Percentiles rank a stretch among this genome's conserved stretches.
Conservation (phyloP, 2,797 vertebrate genomes). For the Podargus strigoides region DNA sequence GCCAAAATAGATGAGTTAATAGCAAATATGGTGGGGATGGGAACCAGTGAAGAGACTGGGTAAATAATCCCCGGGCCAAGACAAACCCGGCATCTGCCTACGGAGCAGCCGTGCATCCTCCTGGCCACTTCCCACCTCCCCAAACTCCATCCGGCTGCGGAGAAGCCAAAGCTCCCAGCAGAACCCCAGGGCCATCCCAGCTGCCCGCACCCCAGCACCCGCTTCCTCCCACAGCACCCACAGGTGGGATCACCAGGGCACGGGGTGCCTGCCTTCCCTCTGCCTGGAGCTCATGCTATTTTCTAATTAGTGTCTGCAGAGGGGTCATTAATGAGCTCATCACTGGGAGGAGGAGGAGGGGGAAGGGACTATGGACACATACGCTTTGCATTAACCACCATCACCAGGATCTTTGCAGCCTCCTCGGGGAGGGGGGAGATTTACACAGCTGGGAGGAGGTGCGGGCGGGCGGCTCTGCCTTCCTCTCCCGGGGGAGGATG, state of each 20-base stretch:
- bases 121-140: constrained; percentile 11
- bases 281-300: background rate
- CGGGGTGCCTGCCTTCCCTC: background rate
- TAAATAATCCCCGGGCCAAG: constrained; percentile 58
- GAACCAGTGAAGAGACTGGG: constrained; percentile 21
- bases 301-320: constrained; percentile 43
- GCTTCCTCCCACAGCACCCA: constrained; percentile 1
- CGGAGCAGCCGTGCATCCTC: constrained; percentile 18
- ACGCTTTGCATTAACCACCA: constrained; percentile 56
- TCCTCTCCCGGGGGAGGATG: constrained; percentile 35
- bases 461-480: constrained; percentile 35
- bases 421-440: constrained; percentile 33
- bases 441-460: constrained; percentile 68
- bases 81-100: constrained; percentile 50
- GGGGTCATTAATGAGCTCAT: constrained; percentile 64
- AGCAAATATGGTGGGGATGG: constrained; percentile 28
- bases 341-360: constrained; percentile 24
- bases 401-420: constrained; percentile 9
- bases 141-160: constrained; percentile 13
- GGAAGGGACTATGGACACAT: constrained; percentile 53
- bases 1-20: constrained; percentile 50
- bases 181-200: background rate
- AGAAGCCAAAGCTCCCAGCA: background rate
- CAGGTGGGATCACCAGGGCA: background rate
- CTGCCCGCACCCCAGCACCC: background rate